These are phyloP conservation scores for Mnemiopsis leidyi DNA, from an alignment of 37 sponge, comb jelly and placozoan species.

Conservation along the genomic window DNA sequence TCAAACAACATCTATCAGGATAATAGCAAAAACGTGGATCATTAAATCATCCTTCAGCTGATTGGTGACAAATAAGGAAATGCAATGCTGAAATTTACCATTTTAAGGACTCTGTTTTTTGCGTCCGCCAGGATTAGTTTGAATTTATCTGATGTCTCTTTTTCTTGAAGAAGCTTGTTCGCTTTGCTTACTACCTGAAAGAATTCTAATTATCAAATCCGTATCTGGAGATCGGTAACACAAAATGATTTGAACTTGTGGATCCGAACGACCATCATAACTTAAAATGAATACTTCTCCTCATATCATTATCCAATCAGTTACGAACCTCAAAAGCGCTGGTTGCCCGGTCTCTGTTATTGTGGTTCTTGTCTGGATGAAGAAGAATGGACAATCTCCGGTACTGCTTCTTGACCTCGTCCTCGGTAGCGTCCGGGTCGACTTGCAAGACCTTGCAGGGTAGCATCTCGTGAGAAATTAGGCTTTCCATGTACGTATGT, in stretches of 20 bases:
- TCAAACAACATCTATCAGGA: background rate
- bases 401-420: conserved; percentile 81
- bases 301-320: too few species aligned
- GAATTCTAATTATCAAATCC: conserved; percentile 64
- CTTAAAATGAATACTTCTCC: too few species aligned
- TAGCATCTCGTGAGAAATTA: too few species aligned
- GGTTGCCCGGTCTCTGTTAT: conserved; percentile 85
- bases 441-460: conserved; percentile 93
- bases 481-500: too few species aligned
- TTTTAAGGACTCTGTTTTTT: conserved; percentile 56
- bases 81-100: conserved; percentile 30
- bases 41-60: too few species aligned
- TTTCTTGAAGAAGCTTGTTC: conserved; percentile 80
- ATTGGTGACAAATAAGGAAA: background rate
- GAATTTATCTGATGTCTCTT: conserved; percentile 75
- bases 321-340: conserved; percentile 81
- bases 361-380: conserved; percentile 96
- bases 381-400: conserved; percentile 89
- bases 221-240: background rate
- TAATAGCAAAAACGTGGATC: too few species aligned
- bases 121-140: conserved; percentile 78
- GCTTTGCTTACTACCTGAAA: conserved; percentile 78
- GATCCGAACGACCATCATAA: too few species aligned
- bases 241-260: background rate
- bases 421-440: conserved; percentile 72